Percentiles rank a stretch among this genome's conserved stretches.
phyloP scores from a whole-genome alignment of 2,797 vertebrate genomes.

The Melanotaenia nigrans region DNA sequence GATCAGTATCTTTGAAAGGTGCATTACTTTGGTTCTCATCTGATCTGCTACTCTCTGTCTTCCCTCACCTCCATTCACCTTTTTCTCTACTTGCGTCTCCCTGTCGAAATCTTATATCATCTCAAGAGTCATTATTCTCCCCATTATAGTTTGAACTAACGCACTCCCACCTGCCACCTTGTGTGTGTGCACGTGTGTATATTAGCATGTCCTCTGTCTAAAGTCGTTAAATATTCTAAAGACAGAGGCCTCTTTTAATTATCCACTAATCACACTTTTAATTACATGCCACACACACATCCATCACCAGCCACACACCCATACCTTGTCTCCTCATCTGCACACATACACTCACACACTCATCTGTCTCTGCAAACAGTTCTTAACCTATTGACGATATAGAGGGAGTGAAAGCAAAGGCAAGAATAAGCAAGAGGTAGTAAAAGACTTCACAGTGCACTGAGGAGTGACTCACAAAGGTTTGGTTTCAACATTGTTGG shows the following conservation, averaged over 20 bases:
- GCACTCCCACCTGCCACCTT: conserved; percentile 54
- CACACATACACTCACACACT: conserved; percentile 23
- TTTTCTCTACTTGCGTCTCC: conserved; percentile 20
- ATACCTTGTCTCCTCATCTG: background rate
- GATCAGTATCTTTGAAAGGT: conserved; percentile 56
- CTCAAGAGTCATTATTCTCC: conserved; percentile 62
- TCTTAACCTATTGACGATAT: conserved; percentile 63
- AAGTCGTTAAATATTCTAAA: conserved; percentile 75
- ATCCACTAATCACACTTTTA: conserved; percentile 79
- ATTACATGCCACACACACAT: conserved; percentile 76
- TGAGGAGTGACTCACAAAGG: conserved; percentile 52
- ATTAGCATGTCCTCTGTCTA: conserved; percentile 56
- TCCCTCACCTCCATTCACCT: conserved; percentile 21
- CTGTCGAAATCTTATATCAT: conserved; percentile 44
- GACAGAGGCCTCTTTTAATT: conserved; percentile 79
- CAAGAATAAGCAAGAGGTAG: conserved; percentile 6
- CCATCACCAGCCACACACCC: conserved; percentile 59
- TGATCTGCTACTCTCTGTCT: conserved; percentile 28
- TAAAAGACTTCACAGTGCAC: conserved; percentile 21
- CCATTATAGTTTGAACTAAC: conserved; percentile 59
- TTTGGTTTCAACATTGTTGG: conserved; percentile 31
- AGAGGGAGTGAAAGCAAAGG: conserved; percentile 23
- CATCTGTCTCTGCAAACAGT: conserved; percentile 44
- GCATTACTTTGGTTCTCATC: conserved; percentile 44
- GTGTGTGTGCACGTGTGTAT: conserved; percentile 20